Evolutionary conservation across 2,888 invertebrate genomes (phyloP).

Genomic region (Zelleria hepariella): DNA sequence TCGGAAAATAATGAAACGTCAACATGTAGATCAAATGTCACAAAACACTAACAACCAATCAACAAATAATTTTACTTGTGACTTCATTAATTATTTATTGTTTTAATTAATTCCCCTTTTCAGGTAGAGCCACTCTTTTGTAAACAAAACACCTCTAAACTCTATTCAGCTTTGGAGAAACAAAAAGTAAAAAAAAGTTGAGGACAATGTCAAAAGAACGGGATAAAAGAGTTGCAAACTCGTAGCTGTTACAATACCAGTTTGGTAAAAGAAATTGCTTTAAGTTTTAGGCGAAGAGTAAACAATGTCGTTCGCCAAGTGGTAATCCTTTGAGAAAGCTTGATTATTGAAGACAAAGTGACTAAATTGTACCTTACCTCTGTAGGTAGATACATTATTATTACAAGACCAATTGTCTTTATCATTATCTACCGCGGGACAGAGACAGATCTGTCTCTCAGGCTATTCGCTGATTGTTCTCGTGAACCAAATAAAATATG

Average conservation of each 20-base stretch:
- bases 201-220: not conserved
- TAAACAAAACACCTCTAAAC: not conserved
- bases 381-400: too few relatives aligned
- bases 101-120: too few relatives aligned
- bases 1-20: too few relatives aligned
- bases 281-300: not conserved
- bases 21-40: too few relatives aligned
- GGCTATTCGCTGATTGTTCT: not conserved
- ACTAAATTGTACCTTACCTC: too few relatives aligned
- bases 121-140: not conserved
- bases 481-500: too few relatives aligned
- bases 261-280: not conserved
- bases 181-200: too few relatives aligned
- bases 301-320: not conserved
- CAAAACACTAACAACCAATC: too few relatives aligned
- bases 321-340: not conserved
- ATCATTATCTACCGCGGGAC: too few relatives aligned
- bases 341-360: not conserved
- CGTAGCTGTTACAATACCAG: not conserved
- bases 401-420: not conserved
- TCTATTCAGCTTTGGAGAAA: not conserved
- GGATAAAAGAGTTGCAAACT: not conserved
- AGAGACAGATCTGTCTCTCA: too few relatives aligned
- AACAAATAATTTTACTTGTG: too few relatives aligned
- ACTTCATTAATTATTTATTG: too few relatives aligned